These are phyloP conservation scores for Pemphigus obesinymphae DNA, from an alignment of 1,140 invertebrate genomes.

Conservation along the genomic window DNA sequence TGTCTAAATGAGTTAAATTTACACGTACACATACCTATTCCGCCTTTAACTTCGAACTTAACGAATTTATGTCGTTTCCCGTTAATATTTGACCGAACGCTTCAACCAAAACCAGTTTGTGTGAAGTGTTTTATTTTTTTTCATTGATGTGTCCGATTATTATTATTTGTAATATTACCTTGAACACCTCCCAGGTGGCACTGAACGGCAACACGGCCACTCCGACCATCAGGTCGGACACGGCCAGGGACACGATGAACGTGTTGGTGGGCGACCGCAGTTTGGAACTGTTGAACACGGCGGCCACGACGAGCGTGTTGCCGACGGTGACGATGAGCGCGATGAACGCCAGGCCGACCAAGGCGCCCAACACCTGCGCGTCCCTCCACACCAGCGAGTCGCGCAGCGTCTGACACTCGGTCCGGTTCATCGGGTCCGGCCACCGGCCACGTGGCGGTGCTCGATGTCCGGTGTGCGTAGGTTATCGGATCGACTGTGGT, in stretches of 20 bases:
- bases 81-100: no score
- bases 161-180: no score
- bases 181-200: constrained; percentile 81
- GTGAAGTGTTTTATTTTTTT: no score
- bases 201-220: constrained; percentile 86
- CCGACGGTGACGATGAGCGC: constrained; percentile 81
- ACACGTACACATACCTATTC: no score
- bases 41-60: no score
- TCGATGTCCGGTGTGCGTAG: neutral
- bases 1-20: no score
- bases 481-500: neutral
- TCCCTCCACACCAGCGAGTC: constrained; percentile 73
- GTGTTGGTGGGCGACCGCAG: constrained; percentile 89
- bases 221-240: constrained; percentile 87
- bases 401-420: constrained; percentile 67
- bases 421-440: constrained; percentile 58
- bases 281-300: constrained; percentile 81
- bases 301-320: constrained; percentile 86
- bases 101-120: no score
- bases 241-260: constrained; percentile 89
- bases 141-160: no score
- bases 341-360: constrained; percentile 73
- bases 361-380: constrained; percentile 64
- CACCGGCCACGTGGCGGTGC: neutral
- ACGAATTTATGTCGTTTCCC: no score